Conservation (phyloP, 2,113 vertebrate species). For the Psittacula cyanocephala region DNA sequence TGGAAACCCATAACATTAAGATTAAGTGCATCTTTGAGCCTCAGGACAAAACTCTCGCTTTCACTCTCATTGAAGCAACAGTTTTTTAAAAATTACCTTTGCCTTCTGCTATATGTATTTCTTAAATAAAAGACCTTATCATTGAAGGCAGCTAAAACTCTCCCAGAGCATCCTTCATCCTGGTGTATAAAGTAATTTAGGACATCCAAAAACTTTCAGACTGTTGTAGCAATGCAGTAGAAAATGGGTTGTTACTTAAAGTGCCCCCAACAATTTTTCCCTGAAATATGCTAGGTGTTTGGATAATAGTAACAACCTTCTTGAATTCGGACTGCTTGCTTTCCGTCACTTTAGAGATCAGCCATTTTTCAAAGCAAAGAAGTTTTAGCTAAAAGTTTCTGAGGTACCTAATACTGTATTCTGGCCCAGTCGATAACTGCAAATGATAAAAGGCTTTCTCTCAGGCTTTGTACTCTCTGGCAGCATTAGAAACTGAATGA, state of each 20-base stretch:
- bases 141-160: not conserved
- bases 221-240: not conserved
- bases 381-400: slow-evolving; percentile 36
- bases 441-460: slow-evolving; percentile 64
- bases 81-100: not conserved
- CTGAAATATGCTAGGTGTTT: not conserved
- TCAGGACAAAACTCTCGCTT: not conserved
- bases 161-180: not conserved
- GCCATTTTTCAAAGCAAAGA: slow-evolving; percentile 37
- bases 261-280: not conserved
- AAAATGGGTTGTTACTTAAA: not conserved
- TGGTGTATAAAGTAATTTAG: not conserved
- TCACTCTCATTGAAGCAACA: not conserved
- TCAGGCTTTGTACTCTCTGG: slow-evolving; percentile 51
- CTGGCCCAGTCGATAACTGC: slow-evolving; percentile 54
- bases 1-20: not conserved
- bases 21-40: not conserved
- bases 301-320: not conserved
- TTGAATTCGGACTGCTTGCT: not conserved
- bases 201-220: not conserved
- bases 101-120: not conserved
- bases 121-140: not conserved
- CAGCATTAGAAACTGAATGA: slow-evolving; percentile 41
- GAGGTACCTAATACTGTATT: slow-evolving; percentile 29
- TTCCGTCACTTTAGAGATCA: not conserved